A percentile compares a stretch with the other conserved stretches of the same genome.
Conservation (phyloP, 2,888 invertebrate genomes). For the Eristalis arbustorum region DNA sequence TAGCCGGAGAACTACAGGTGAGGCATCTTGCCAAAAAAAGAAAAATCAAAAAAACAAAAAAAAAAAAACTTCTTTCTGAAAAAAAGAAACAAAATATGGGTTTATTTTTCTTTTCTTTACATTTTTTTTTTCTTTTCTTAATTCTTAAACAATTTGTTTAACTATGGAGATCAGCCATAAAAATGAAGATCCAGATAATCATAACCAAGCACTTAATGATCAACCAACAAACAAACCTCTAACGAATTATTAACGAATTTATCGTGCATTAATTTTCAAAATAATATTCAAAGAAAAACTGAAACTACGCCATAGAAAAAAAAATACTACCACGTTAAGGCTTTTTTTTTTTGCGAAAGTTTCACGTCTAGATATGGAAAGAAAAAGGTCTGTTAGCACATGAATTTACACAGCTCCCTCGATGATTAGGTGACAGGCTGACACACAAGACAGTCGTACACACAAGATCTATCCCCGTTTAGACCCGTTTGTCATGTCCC, state of each 20-base stretch:
- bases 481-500: too few relatives aligned
- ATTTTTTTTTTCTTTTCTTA: not conserved
- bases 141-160: conserved; percentile 9
- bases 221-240: not conserved
- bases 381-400: conserved; percentile 12
- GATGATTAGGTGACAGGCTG: too few relatives aligned
- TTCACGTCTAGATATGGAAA: conserved; percentile 52
- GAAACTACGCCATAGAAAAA: not conserved
- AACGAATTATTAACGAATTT: conserved; percentile 57
- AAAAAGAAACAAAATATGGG: conserved; percentile 13
- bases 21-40: conserved; percentile 72
- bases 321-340: not conserved
- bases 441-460: too few relatives aligned
- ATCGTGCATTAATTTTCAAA: conserved; percentile 38
- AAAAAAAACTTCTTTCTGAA: conserved; percentile 5
- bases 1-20: conserved; percentile 87
- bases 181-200: conserved; percentile 23
- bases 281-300: conserved; percentile 2
- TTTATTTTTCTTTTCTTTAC: conserved; percentile 1
- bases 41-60: not conserved
- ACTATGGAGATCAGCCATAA: conserved; percentile 29
- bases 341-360: conserved; percentile 2
- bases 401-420: not conserved
- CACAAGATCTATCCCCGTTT: too few relatives aligned
- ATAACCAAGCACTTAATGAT: conserved; percentile 20